Evolutionary conservation across 2,797 vertebrate genomes (phyloP).

Genomic region (Loris lydekkerianus): DNA sequence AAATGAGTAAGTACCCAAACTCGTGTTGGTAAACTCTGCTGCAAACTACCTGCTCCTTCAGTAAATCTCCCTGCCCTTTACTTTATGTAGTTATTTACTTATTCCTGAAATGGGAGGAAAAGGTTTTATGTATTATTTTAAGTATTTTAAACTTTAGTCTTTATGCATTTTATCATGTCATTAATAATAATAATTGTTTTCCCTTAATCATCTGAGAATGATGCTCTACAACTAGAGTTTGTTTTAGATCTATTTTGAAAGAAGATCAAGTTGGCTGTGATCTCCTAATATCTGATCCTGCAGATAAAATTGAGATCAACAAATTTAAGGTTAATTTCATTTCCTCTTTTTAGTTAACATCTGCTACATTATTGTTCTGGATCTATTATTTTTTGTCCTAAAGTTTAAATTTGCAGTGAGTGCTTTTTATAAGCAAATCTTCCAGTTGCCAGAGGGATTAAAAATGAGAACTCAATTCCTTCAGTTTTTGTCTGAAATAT

Average conservation of each 20-base stretch:
- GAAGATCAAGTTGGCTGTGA: not conserved
- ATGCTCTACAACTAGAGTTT: not conserved
- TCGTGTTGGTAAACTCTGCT: not conserved
- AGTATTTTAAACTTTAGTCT: not conserved
- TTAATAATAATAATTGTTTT: not conserved
- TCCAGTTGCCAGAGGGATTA: not conserved
- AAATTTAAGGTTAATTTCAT: not conserved
- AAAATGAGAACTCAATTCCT: not conserved
- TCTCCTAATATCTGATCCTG: not conserved
- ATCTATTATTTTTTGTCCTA: not conserved
- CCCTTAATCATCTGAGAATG: not conserved
- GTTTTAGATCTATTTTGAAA: slow-evolving; percentile 7
- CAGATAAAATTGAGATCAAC: not conserved
- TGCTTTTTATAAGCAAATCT: not conserved
- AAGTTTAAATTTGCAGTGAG: not conserved
- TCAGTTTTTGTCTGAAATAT: not conserved
- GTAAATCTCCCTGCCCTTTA: not conserved
- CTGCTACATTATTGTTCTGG: not conserved
- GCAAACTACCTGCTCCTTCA: not conserved
- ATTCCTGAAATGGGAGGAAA: not conserved
- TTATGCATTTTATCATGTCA: not conserved
- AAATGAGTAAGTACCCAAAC: not conserved
- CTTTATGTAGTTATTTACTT: not conserved
- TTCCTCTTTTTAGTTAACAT: not conserved
- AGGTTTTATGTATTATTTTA: not conserved